Evolutionary conservation across 2,888 invertebrate genomes (phyloP).

Genomic region (Antitype chi): DNA sequence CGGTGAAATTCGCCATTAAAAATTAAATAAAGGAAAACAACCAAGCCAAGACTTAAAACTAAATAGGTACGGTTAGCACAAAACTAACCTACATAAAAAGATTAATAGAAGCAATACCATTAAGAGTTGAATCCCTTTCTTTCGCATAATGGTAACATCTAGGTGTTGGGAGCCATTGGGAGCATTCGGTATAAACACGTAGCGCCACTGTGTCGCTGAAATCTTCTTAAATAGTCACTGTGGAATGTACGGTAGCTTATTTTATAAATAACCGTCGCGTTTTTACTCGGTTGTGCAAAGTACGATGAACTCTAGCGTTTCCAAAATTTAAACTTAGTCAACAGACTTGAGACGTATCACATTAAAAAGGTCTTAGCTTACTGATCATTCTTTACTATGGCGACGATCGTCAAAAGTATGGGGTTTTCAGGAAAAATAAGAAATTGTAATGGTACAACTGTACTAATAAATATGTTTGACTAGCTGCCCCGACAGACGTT

Average conservation of each 20-base stretch:
- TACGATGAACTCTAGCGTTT: no score
- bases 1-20: no score
- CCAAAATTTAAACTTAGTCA: no score
- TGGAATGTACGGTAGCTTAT: conserved; percentile 30
- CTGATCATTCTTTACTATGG: no score
- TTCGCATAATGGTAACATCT: conserved; percentile 44
- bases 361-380: no score
- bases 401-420: no score
- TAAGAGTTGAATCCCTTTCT: conserved; percentile 54
- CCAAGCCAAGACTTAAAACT: conserved; percentile 6
- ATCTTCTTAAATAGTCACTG: conserved; percentile 62
- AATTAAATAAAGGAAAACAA: not conserved
- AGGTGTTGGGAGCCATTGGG: conserved; percentile 57
- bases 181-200: conserved; percentile 52
- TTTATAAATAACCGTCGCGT: not conserved
- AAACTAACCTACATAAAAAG: conserved; percentile 22
- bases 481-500: no score
- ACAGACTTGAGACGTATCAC: no score
- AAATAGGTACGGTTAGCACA: conserved; percentile 2
- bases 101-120: conserved; percentile 37
- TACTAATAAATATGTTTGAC: no score
- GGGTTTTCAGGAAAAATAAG: no score
- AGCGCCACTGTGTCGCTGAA: conserved; percentile 51
- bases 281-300: not conserved
- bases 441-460: no score